Evolutionary conservation across 2,888 invertebrate species (phyloP).

Genomic region (Meliscaeva auricollis): DNA sequence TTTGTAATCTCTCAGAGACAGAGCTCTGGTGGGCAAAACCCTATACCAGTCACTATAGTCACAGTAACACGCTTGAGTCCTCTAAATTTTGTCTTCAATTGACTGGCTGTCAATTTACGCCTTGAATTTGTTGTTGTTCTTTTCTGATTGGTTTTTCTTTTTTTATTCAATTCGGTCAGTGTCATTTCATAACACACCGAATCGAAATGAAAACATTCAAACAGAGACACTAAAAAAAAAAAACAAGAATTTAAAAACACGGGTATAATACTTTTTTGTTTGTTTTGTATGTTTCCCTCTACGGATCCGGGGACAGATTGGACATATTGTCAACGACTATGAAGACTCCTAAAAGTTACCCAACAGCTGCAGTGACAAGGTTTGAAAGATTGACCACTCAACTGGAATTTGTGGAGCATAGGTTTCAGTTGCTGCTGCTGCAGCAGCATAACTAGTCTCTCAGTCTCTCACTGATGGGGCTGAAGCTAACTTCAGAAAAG

Average conservation of each 20-base stretch:
- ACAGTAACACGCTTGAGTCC: constrained; percentile 42
- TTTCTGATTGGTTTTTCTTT: neutral
- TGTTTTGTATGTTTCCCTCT: constrained; percentile 35
- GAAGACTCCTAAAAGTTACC: constrained; percentile 64
- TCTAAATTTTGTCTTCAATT: constrained; percentile 47
- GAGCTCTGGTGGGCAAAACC: constrained; percentile 7
- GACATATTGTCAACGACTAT: constrained; percentile 70
- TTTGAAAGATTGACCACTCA: constrained; percentile 75
- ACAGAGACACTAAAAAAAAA: constrained; percentile 12
- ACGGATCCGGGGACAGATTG: constrained; percentile 67
- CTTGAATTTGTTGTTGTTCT: constrained; percentile 29
- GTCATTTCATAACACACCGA: constrained; percentile 67
- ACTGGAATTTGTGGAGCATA: constrained; percentile 72
- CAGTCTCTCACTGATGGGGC: constrained; percentile 2
- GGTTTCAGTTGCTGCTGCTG: constrained; percentile 32
- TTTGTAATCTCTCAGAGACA: neutral
- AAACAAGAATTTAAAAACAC: constrained; percentile 3
- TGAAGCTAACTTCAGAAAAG: constrained; percentile 38
- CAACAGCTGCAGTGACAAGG: constrained; percentile 72
- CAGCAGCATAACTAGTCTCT: constrained; percentile 15
- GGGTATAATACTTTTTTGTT: constrained; percentile 21
- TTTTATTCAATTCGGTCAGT: constrained; percentile 12
- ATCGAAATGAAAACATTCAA: constrained; percentile 57
- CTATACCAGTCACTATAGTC: constrained; percentile 1
- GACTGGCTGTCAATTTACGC: constrained; percentile 65